Base-by-base conservation (phyloP, 1,140 invertebrate species). In the Leptopilina clavipes region DNA sequence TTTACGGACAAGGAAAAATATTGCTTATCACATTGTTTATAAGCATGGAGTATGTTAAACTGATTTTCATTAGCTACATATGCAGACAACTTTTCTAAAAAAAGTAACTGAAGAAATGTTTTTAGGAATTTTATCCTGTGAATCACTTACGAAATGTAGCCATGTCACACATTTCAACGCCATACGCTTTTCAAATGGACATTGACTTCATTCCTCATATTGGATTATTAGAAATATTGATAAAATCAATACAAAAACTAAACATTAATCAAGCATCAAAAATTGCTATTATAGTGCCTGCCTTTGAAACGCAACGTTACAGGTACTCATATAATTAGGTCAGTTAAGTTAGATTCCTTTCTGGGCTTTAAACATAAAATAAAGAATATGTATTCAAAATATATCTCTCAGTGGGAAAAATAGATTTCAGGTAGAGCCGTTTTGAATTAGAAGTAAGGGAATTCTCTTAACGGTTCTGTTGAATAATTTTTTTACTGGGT, bases 1-100 rank as follows among this genome's bases (percentile, higher is more conserved):
- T 8, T 90, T 98, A 8, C 94, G 93, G 82, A 89, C 91, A 25
- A 91, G 97, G 79, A 94, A 92, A 84, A 98, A 98, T 90, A 95
- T 98, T 79, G 97, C 95, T 14, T 98, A 97, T 89, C 97, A 98
- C 90, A 92, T 98, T 18, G 96, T 98, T 10, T 98, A 97, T 86
- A 97, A 97, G 91, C 95, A 98, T 90, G 96, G 97, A 82, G 94
- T 95, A 89, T 89, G 92, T 85, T 70, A n/a, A 40, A 59, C 9
- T 40, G 37, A 5, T 9, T 40, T 7, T 40, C 8, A 8, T 40
- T 40, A 40, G 8, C 5, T 40, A n/a, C n/a, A n/a, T n/a, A 40
- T 40, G 37, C 8, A 8, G 9, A 1, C 37, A 54, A 71, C n/a
- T 31, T 1, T 10, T 71, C 6, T 37, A 8, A n/a, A 7, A 40